Evolutionary conservation across 2,113 vertebrate species (phyloP).

Genomic region (Silurus asotus): DNA sequence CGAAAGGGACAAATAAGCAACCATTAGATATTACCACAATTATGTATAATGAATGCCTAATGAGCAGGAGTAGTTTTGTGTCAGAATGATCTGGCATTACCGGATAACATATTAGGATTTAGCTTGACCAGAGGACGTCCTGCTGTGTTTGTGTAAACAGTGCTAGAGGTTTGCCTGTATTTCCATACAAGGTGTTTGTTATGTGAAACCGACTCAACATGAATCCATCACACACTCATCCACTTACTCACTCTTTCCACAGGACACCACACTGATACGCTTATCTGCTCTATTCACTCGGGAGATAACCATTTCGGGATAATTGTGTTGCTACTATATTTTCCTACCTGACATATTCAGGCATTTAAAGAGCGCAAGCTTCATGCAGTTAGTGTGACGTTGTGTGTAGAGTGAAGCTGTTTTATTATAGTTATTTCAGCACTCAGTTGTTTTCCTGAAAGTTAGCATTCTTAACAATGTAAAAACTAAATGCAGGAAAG

Average conservation of each 20-base stretch:
- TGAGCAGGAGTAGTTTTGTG: not conserved
- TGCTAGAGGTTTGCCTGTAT: slow-evolving; percentile 1
- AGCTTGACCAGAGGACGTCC: not conserved
- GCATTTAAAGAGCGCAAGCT: not conserved
- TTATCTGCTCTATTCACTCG: not conserved
- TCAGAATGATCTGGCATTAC: not conserved
- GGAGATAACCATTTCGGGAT: not conserved
- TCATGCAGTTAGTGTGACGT: not conserved
- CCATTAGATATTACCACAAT: not conserved
- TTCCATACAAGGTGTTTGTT: slow-evolving; percentile 49
- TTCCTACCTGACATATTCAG: not conserved
- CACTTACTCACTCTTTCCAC: slow-evolving; percentile 34
- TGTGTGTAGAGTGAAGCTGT: not conserved
- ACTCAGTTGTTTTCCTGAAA: not conserved
- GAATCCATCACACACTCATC: slow-evolving; percentile 23
- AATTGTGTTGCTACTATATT: not conserved
- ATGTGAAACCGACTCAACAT: slow-evolving; percentile 29
- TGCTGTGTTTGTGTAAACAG: slow-evolving; percentile 6
- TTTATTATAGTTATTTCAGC: not conserved
- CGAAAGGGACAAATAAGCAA: not conserved
- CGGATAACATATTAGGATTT: not conserved
- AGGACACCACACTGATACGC: slow-evolving; percentile 20
- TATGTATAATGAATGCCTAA: not conserved
- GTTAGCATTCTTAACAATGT: not conserved
- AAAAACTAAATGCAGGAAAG: not conserved